Evolutionary conservation across 2,113 vertebrate species (phyloP).

Genomic region (Pygathrix nemaeus): DNA sequence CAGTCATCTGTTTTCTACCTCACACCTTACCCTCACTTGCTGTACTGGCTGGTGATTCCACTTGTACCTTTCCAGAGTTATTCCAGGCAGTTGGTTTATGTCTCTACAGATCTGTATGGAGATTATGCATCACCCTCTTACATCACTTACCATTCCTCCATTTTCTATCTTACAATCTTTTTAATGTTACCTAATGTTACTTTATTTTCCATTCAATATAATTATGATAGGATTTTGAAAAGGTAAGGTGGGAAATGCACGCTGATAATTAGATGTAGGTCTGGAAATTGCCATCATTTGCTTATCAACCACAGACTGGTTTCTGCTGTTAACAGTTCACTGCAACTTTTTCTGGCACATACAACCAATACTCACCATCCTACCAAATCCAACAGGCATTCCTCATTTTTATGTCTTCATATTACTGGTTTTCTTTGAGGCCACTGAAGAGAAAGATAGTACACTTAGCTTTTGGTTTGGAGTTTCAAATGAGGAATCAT

Average conservation of each 20-base stretch:
- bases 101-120: not conserved
- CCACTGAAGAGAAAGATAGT: not conserved
- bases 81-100: not conserved
- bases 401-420: not conserved
- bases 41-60: not conserved
- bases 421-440: not conserved
- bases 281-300: not conserved
- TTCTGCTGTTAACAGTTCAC: not conserved
- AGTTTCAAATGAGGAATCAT: not conserved
- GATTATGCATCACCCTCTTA: not conserved
- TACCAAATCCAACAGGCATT: not conserved
- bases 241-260: not conserved
- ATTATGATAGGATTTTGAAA: not conserved
- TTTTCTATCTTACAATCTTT: not conserved
- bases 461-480: not conserved
- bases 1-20: not conserved
- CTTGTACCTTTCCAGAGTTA: not conserved
- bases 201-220: not conserved
- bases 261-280: not conserved
- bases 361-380: not conserved
- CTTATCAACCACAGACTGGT: not conserved
- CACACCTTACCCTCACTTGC: not conserved
- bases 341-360: not conserved
- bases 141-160: not conserved
- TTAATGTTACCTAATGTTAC: not conserved